A percentile compares a stretch with the other conserved stretches of the same genome.
Conservation (phyloP, 2,797 vertebrate genomes). For the Takifugu ocellatus region DNA sequence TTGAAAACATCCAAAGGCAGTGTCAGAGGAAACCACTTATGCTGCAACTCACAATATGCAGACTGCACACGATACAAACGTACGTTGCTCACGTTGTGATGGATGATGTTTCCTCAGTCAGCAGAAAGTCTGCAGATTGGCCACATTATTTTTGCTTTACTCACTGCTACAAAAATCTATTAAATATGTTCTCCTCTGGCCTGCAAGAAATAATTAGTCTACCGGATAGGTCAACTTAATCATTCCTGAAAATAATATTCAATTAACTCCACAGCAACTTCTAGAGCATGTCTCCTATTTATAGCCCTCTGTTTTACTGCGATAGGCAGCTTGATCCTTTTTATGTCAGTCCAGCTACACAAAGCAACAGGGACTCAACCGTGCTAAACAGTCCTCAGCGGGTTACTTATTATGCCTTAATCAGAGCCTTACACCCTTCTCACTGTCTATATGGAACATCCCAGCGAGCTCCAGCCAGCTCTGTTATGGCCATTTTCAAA, state of each 20-base stretch:
- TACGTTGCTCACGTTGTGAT: conserved; percentile 44
- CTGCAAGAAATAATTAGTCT: conserved; percentile 79
- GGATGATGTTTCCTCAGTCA: conserved; percentile 47
- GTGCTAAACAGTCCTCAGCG: conserved; percentile 53
- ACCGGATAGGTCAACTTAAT: conserved; percentile 79
- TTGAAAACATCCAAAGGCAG: too few relatives aligned
- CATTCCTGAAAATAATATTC: conserved; percentile 84
- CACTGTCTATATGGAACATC: conserved; percentile 51
- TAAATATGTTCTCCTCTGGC: conserved; percentile 67
- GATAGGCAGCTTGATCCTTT: conserved; percentile 69
- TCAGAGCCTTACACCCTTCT: conserved; percentile 57
- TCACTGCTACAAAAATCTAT: conserved; percentile 72
- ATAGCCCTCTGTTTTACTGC: conserved; percentile 71
- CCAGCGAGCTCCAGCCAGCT: conserved; percentile 41
- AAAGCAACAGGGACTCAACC: conserved; percentile 54
- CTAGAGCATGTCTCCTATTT: conserved; percentile 73
- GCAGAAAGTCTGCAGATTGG: conserved; percentile 47
- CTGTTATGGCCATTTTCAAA: conserved; percentile 21
- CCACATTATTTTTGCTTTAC: conserved; percentile 61
- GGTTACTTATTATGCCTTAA: conserved; percentile 67
- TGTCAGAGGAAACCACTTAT: too few relatives aligned
- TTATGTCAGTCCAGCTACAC: conserved; percentile 62
- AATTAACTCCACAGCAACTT: conserved; percentile 77
- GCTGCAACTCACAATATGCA: conserved; percentile 12
- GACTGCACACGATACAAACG: background rate